phyloP scores from a whole-genome alignment of 2,113 vertebrate genomes.

The Athene cunicularia region DNA sequence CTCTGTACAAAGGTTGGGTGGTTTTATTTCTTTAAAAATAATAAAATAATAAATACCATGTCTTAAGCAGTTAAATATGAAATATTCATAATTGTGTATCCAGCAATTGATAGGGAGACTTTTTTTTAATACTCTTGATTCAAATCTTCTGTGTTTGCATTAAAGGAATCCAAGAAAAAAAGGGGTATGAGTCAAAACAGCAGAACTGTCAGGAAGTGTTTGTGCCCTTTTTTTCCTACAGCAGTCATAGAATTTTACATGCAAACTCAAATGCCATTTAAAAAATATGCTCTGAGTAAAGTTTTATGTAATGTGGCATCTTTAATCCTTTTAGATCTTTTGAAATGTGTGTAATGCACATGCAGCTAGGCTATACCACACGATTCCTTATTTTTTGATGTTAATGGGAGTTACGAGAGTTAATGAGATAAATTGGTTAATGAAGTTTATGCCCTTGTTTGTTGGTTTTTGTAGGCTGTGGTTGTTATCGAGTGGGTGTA shows the following conservation, averaged over 20 bases:
- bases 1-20: neutral
- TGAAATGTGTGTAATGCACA: neutral
- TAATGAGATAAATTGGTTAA: neutral
- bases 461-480: neutral
- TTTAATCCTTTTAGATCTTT: neutral
- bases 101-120: neutral
- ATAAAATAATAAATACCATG: neutral
- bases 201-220: neutral
- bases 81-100: neutral
- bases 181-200: neutral
- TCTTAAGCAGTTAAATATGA: neutral
- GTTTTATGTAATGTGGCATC: neutral
- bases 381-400: neutral
- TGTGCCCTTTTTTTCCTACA: neutral
- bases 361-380: neutral
- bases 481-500: neutral
- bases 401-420: neutral
- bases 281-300: neutral
- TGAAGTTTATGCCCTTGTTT: neutral
- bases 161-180: neutral
- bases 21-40: neutral
- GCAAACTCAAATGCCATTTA: neutral
- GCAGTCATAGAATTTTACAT: neutral
- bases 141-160: neutral
- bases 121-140: neutral